phyloP scores from a whole-genome alignment of 2,888 invertebrate genomes.

The Seira ritae region DNA sequence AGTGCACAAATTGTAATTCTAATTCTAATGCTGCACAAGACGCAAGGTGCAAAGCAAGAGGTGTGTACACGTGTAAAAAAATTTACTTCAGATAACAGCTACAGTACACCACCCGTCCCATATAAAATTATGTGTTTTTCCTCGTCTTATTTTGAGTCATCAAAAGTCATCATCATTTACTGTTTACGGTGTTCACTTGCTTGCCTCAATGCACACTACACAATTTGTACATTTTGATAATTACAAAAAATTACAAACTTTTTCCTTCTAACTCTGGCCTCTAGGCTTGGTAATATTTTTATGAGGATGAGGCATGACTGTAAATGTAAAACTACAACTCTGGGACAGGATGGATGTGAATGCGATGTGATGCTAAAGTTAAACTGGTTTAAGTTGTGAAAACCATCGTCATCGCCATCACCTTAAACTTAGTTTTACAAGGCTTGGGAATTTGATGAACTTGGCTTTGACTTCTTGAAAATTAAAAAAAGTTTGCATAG shows the following conservation, averaged over 20 bases:
- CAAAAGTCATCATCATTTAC: conserved; percentile 24
- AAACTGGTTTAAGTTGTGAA: conserved; percentile 14
- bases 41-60: too few species aligned
- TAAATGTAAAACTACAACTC: too few species aligned
- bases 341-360: conserved; percentile 17
- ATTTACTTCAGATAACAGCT: too few species aligned
- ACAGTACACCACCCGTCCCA: conserved; percentile 4
- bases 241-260: conserved; percentile 17
- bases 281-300: not conserved
- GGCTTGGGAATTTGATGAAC: not conserved
- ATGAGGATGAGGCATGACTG: too few species aligned
- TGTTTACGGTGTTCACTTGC: too few species aligned
- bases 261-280: not conserved
- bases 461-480: not conserved
- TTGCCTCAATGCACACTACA: not conserved
- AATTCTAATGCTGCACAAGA: too few species aligned
- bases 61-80: conserved; percentile 23
- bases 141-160: not conserved
- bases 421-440: not conserved
- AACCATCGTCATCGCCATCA: too few species aligned
- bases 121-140: conserved; percentile 14
- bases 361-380: too few species aligned
- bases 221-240: conserved; percentile 23
- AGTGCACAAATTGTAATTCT: too few species aligned
- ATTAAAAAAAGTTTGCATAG: not conserved